These are phyloP conservation scores for Drymodes brunneopygia DNA, from an alignment of 2,113 vertebrate species.

Conservation along the genomic window DNA sequence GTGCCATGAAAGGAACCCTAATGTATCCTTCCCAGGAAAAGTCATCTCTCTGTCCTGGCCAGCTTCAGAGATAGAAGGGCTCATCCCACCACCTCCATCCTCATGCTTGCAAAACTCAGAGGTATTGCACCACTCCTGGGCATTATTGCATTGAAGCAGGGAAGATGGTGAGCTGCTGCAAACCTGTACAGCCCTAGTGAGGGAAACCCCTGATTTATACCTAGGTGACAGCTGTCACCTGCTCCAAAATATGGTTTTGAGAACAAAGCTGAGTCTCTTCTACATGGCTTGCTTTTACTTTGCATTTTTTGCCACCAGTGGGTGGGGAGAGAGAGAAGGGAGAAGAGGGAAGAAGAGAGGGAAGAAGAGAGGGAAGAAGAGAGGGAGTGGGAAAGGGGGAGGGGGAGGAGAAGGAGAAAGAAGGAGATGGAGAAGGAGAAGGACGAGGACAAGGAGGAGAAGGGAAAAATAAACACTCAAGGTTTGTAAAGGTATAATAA, in stretches of 20 bases:
- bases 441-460: no score
- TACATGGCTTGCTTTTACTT: not conserved
- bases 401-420: no score
- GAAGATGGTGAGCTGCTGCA: not conserved
- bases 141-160: not conserved
- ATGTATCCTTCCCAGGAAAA: not conserved
- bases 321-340: not conserved
- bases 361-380: not conserved
- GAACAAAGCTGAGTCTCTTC: not conserved
- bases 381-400: accelerated
- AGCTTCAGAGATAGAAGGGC: not conserved
- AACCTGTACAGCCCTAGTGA: not conserved
- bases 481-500: not conserved
- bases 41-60: not conserved
- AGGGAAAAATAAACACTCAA: not conserved
- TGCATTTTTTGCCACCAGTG: not conserved
- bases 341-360: no score
- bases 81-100: not conserved
- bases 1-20: not conserved
- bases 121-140: not conserved
- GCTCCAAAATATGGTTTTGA: not conserved
- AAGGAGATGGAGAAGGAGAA: not conserved
- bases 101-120: not conserved
- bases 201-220: not conserved
- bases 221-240: not conserved